phyloP scores from a whole-genome alignment of 2,113 vertebrate species.

The Aldabrachelys gigantea region DNA sequence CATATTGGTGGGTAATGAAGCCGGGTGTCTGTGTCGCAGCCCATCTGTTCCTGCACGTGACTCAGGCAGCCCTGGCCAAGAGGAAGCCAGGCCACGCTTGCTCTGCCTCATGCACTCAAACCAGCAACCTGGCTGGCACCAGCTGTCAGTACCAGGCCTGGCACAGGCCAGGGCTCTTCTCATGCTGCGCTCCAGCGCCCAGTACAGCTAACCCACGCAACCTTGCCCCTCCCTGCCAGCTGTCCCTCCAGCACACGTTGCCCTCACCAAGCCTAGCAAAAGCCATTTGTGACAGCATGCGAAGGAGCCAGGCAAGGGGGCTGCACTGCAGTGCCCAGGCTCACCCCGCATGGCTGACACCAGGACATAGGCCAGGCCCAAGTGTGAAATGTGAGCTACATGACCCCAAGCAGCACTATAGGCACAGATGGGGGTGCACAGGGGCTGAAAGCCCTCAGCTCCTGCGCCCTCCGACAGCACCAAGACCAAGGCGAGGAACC shows the following conservation, averaged over 20 bases:
- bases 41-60: background rate
- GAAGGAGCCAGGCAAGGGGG: no score
- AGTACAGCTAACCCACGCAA: rapidly evolving
- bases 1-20: rapidly evolving
- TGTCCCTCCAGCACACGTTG: background rate
- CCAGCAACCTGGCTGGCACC: background rate
- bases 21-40: background rate
- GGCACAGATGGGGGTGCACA: no score
- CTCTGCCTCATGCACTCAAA: rapidly evolving
- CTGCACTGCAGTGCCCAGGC: no score
- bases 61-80: background rate
- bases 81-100: background rate
- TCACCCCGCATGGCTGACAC: no score
- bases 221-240: rapidly evolving
- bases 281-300: background rate
- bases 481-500: no score
- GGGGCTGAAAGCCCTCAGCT: no score
- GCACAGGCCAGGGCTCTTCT: background rate
- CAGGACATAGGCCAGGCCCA: no score
- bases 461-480: no score
- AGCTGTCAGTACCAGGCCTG: background rate
- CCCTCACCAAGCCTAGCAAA: background rate
- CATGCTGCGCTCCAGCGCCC: background rate
- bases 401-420: no score
- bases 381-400: no score